These are phyloP conservation scores for Beroe ovata DNA, from an alignment of 37 sponge, comb jelly and placozoan species.

Conservation along the genomic window DNA sequence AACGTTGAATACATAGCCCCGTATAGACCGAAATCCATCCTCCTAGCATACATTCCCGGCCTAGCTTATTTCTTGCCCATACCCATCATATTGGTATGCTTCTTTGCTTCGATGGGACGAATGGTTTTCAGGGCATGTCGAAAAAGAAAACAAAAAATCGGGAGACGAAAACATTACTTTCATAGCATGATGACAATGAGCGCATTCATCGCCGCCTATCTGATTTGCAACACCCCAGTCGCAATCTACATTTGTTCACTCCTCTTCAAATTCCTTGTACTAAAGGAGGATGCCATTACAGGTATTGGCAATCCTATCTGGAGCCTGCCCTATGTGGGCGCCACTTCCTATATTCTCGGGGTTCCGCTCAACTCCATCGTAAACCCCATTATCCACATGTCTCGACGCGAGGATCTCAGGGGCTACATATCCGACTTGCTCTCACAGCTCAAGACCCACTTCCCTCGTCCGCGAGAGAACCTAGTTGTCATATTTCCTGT, in stretches of 20 bases:
- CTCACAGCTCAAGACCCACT: too few relatives aligned
- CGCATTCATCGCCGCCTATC: background rate
- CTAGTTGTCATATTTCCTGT: too few relatives aligned
- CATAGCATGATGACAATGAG: background rate
- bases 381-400: background rate
- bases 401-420: background rate
- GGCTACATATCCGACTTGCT: too few relatives aligned
- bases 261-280: background rate
- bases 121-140: background rate
- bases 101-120: background rate
- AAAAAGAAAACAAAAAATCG: background rate
- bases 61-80: background rate
- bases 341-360: background rate
- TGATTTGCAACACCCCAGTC: background rate
- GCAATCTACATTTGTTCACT: background rate
- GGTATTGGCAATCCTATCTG: background rate
- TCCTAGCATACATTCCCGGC: background rate
- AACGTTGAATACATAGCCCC: background rate
- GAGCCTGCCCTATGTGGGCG: background rate
- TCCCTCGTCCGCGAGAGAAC: too few relatives aligned
- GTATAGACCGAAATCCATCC: background rate
- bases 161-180: background rate
- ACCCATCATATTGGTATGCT: background rate
- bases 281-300: background rate
- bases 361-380: background rate